Evolutionary conservation across 1,140 invertebrate species (phyloP).

Genomic region (Panagrolaimus sp.): DNA sequence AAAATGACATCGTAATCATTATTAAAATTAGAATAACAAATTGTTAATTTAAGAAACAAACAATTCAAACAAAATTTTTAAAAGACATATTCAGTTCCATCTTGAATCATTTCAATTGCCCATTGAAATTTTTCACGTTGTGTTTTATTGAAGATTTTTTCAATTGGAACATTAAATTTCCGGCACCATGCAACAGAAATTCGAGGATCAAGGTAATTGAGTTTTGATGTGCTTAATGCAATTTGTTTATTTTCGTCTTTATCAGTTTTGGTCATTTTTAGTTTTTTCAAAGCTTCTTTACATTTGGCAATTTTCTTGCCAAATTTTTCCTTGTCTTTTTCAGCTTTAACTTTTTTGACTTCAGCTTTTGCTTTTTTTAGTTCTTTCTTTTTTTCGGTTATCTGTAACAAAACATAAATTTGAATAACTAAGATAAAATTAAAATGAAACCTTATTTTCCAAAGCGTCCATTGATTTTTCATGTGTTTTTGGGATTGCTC

Average conservation of each 20-base stretch:
- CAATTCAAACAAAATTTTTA: too few relatives aligned
- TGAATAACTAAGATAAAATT: too few relatives aligned
- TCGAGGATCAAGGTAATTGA: constrained; percentile 97
- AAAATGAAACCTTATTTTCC: constrained; percentile 75
- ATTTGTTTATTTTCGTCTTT: constrained; percentile 99
- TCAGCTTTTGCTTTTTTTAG: constrained; percentile 76
- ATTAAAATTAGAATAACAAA: too few relatives aligned
- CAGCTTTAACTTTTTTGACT: constrained; percentile 86
- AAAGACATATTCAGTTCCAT: constrained; percentile 64
- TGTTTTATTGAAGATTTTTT: constrained; percentile 99
- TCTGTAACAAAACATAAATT: constrained; percentile 62
- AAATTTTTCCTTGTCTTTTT: constrained; percentile 90
- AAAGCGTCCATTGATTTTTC: constrained; percentile 98
- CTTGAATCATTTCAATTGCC: constrained; percentile 98
- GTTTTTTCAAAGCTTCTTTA: constrained; percentile 83
- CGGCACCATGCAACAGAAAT: constrained; percentile 99
- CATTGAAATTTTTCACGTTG: constrained; percentile 97
- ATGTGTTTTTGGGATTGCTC: constrained; percentile 86
- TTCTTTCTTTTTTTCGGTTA: constrained; percentile 78
- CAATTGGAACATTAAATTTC: constrained; percentile 87
- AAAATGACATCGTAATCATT: too few relatives aligned
- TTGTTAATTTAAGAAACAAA: too few relatives aligned
- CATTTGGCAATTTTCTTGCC: constrained; percentile 77
- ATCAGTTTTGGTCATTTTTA: constrained; percentile 92
- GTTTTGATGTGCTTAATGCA: constrained; percentile 92